Conservation (phyloP, 2,797 vertebrate species). For the Myotis findleyi region DNA sequence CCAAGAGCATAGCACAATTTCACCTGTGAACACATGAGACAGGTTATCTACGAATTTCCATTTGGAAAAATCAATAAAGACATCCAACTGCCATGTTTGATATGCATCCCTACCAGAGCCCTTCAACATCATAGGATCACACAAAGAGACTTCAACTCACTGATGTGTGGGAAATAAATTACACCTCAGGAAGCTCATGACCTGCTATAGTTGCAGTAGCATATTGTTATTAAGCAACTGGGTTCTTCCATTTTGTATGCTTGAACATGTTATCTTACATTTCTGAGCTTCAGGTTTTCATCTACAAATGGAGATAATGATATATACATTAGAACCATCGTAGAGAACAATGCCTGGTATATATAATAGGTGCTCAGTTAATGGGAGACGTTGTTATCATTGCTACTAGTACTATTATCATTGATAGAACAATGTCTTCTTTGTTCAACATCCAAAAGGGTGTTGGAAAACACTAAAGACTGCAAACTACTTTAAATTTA, state of each 20-base stretch:
- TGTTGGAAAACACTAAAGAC: not conserved
- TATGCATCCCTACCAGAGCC: not conserved
- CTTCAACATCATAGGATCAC: not conserved
- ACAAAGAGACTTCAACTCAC: not conserved
- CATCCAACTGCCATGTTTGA: not conserved
- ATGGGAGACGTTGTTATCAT: not conserved
- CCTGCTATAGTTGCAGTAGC: not conserved
- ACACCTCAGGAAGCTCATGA: not conserved
- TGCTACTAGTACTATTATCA: not conserved
- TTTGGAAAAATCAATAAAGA: not conserved
- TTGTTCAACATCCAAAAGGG: not conserved
- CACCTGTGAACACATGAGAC: not conserved
- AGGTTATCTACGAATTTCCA: not conserved
- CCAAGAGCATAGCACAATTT: not conserved
- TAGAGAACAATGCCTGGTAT: not conserved
- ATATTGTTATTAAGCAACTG: not conserved
- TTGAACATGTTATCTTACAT: conserved; percentile 1
- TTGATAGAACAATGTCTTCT: not conserved
- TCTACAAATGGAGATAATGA: not conserved
- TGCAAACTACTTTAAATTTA: not conserved
- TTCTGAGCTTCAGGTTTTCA: conserved; percentile 38
- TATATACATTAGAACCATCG: not conserved
- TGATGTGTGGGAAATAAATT: not conserved
- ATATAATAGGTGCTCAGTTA: not conserved
- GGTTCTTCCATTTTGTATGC: not conserved